phyloP scores from a whole-genome alignment of 2,888 invertebrate genomes.

The Trichogramma evanescens region DNA sequence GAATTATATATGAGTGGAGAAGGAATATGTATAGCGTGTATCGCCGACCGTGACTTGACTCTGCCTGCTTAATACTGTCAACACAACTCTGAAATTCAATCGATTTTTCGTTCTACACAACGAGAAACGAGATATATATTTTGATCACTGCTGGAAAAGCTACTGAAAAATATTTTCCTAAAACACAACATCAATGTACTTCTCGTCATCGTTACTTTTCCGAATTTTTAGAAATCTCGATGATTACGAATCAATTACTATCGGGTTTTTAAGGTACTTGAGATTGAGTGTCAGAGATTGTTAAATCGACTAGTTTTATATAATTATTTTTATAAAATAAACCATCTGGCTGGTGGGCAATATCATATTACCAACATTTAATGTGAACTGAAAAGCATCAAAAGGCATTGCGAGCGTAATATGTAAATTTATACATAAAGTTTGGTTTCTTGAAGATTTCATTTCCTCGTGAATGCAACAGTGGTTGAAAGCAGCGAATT shows the following conservation, averaged over 20 bases:
- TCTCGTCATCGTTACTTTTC: not conserved
- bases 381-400: too few species aligned
- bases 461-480: too few species aligned
- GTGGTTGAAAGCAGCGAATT: too few species aligned
- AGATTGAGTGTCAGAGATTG: constrained; percentile 46
- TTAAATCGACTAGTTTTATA: constrained; percentile 48
- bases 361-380: not conserved
- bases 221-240: constrained; percentile 7
- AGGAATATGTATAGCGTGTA: constrained; percentile 7
- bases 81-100: constrained; percentile 46
- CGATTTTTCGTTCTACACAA: constrained; percentile 15
- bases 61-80: constrained; percentile 40
- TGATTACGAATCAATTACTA: constrained; percentile 12
- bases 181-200: constrained; percentile 13
- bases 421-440: too few species aligned
- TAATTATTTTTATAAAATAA: constrained; percentile 47
- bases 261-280: constrained; percentile 35
- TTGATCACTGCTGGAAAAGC: constrained; percentile 7
- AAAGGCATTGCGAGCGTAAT: too few species aligned
- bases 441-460: too few species aligned
- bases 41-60: constrained; percentile 44
- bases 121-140: not conserved
- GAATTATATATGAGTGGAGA: constrained; percentile 12
- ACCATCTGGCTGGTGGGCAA: constrained; percentile 42
- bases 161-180: not conserved